phyloP scores from a whole-genome alignment of 2,113 vertebrate species.

The Sylvietta virens region DNA sequence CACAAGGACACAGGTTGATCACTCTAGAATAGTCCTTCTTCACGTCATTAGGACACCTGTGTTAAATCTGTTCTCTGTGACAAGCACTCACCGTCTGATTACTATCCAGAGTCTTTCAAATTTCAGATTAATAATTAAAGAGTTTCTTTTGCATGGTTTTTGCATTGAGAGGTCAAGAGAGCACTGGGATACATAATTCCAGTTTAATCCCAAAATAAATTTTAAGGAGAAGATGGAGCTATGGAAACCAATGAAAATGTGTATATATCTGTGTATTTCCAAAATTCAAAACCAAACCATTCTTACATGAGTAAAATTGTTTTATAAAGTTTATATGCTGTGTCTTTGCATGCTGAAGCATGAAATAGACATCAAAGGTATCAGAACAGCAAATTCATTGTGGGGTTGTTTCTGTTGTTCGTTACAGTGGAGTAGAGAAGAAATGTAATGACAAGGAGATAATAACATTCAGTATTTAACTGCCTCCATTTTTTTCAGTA shows the following conservation, averaged over 20 bases:
- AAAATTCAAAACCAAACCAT: not conserved
- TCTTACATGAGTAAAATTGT: not conserved
- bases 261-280: not conserved
- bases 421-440: not conserved
- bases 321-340: not conserved
- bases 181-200: not conserved
- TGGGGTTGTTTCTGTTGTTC: not conserved
- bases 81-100: not conserved
- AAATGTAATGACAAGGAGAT: not conserved
- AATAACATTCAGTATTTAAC: not conserved
- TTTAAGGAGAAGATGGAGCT: not conserved
- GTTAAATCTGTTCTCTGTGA: not conserved
- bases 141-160: not conserved
- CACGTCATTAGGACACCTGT: not conserved
- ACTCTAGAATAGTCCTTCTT: not conserved
- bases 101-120: not conserved
- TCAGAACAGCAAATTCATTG: not conserved
- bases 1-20: not conserved
- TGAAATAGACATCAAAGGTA: not conserved
- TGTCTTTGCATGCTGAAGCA: not conserved
- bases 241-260: not conserved
- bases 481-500: not conserved
- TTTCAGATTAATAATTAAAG: not conserved
- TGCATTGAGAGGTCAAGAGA: not conserved
- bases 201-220: not conserved